Evolutionary conservation across 2,113 vertebrate genomes (phyloP), one percentile per base, ranked within the genome.

Genomic region (Chlorocebus sabaeus): DNA sequence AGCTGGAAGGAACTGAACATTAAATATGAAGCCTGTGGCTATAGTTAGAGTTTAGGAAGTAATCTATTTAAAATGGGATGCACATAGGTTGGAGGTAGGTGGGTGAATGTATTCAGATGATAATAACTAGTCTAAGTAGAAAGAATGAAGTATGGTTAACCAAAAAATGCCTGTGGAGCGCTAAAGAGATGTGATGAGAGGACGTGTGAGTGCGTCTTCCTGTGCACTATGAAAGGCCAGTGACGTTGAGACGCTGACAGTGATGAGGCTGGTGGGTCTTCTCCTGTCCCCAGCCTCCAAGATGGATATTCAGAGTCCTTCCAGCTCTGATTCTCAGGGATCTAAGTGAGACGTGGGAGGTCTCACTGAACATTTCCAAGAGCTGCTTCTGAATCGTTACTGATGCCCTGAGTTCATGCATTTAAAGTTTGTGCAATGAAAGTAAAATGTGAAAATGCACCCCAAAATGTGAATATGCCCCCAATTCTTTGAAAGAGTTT

Each of bases 11-110:
- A 64, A 38, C 45, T 75, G 45, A 89, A 80, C 30, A 83, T 76
- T 10, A 72, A 70, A 30, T n/a, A 45, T 11, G 40, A 83, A 95
- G 43, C 13, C 48, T 23, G 14, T 70, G 45, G 75, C 81, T 90
- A 35, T 20, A 75, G 83, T 80, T 79, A 64, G 83, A 87, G 48
- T 92, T 85, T 59, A 93, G 93, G 94, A 96, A 96, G 57, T n/a
- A 64, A 84, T 32, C n/a, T 27, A 55, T 88, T 89, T 93, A 95
- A 79, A 59, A 78, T 6, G 32, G 73, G 59, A 80, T 83, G 75
- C 43, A 86, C 70, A 32, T 6, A 32, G 35, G 70, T 83, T 81
- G n/a, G 68, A 92, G 82, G 52, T 52, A 70, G 72, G 89, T 50
- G 73, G 88, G 72, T 16, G 82, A 89, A 70, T 64, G 48, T 48